Evolutionary conservation across 2,888 invertebrate genomes (phyloP).

Genomic region (Morpho deidamia): DNA sequence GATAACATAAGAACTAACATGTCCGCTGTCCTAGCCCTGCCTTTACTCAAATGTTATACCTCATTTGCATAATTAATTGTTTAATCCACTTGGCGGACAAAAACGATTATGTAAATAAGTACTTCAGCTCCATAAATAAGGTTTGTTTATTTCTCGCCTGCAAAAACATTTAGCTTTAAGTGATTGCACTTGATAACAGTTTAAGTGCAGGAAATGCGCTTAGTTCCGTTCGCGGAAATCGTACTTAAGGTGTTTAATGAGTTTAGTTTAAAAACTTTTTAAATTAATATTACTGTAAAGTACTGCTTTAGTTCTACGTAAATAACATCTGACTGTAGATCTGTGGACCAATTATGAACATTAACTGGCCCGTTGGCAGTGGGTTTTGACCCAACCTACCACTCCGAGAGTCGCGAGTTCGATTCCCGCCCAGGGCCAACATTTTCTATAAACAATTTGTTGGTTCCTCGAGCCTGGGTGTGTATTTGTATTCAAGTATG

Average conservation of each 20-base stretch:
- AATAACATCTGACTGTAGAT: too few relatives aligned
- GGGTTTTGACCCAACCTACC: too few relatives aligned
- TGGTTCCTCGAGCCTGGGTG: too few relatives aligned
- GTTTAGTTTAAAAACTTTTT: background rate
- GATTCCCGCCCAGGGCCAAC: too few relatives aligned
- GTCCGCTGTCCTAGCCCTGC: conserved; percentile 1
- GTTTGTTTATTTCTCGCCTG: conserved; percentile 9
- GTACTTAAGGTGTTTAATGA: conserved; percentile 7
- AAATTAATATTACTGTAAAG: background rate
- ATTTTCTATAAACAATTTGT: too few relatives aligned
- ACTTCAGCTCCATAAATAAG: conserved; percentile 16
- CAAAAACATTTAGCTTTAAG: conserved; percentile 10
- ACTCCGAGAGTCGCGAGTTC: too few relatives aligned
- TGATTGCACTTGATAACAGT: conserved; percentile 19
- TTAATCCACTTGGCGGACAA: conserved; percentile 45
- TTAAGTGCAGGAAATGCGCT: conserved; percentile 7
- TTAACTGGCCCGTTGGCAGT: too few relatives aligned
- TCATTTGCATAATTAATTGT: conserved; percentile 58
- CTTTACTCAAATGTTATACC: conserved; percentile 21
- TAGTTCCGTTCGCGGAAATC: conserved; percentile 3
- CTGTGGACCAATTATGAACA: too few relatives aligned
- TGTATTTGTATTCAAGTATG: too few relatives aligned
- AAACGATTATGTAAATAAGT: conserved; percentile 33
- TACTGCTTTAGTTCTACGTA: too few relatives aligned
- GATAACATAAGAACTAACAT: background rate